Conservation (phyloP, 1,140 invertebrate species). For the Orchestia grillus region DNA sequence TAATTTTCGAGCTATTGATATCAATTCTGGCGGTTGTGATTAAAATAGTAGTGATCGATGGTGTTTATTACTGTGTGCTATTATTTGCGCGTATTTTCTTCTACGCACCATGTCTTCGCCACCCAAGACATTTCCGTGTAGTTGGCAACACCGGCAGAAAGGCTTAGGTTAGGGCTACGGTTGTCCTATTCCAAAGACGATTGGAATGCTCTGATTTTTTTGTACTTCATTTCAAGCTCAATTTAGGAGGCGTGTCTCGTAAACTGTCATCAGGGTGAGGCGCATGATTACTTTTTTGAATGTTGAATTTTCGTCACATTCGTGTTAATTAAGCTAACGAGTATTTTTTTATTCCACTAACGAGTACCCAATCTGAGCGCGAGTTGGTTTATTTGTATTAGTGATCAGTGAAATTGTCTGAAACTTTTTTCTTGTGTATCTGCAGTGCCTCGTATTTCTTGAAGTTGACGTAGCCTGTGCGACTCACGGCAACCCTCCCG, state of each 20-base stretch:
- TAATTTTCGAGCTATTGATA: neutral
- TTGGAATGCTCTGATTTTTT: neutral
- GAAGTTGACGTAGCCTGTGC: neutral
- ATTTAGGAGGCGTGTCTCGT: neutral
- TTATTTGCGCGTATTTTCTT: neutral
- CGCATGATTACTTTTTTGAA: neutral
- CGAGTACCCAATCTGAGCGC: no score
- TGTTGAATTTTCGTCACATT: no score
- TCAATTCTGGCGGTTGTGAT: neutral
- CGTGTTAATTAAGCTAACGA: no score
- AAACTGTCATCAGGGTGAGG: neutral
- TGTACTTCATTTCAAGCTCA: neutral
- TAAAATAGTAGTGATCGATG: neutral
- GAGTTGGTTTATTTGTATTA: no score
- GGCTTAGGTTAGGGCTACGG: neutral
- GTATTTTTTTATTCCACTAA: no score
- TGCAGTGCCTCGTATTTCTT: neutral
- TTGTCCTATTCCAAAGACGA: neutral
- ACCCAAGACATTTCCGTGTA: neutral
- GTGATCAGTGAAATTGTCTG: no score
- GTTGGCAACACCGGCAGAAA: neutral
- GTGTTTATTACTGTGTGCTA: neutral
- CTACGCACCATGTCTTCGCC: neutral
- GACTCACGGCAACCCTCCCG: neutral
- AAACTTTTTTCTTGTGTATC: neutral